Evolutionary conservation across 2,797 vertebrate genomes (phyloP), one percentile per base, ranked within the genome.

Genomic region (Hipposideros larvatus): DNA sequence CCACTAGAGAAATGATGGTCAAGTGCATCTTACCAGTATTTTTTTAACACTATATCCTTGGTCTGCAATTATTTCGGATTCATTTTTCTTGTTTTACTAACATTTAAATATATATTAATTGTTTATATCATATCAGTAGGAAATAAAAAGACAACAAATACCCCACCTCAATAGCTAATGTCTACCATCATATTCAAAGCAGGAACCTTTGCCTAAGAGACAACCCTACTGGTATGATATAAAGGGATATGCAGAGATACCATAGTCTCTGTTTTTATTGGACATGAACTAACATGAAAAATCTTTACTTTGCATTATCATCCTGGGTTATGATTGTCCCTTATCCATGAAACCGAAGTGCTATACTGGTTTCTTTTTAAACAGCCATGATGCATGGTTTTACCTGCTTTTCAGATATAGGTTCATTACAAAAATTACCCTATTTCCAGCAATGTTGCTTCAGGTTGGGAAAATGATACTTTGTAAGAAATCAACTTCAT

Each of bases 121-220:
- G 96, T 98, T 98, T 98, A 98, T 98, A 98, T 96, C 98, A 97
- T 97, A 94, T 97, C 98, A 98, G 98, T 96, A 98, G 98, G 97
- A 98, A 97, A 98, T 63, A 87, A 55, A 59, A 89, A 86, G 57
- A 59, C 19, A 87, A 95, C 94, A 94, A 86, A 91, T 91, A 63
- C 1, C 5, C 74, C 57, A 95, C 79, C 89, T 26, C 37, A 96
- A 92, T 88, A 94, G 74, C 95, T 96, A 90, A 96, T 71, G 74
- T 90, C 94, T 98, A 92, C 82, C 92, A 96, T 96, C 95, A 96
- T 87, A 48, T 34, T 96, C 95, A 95, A 87, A 97, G 93, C 93
- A 96, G 98, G 98, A 96, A 91, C 57, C 95, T 98, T 63, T 94
- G 92, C 89, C 96, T 97, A 93, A 96, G 95, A 95, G 96, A 94